Conservation (phyloP, 2,113 vertebrate species). For the Spilogale gracilis region DNA sequence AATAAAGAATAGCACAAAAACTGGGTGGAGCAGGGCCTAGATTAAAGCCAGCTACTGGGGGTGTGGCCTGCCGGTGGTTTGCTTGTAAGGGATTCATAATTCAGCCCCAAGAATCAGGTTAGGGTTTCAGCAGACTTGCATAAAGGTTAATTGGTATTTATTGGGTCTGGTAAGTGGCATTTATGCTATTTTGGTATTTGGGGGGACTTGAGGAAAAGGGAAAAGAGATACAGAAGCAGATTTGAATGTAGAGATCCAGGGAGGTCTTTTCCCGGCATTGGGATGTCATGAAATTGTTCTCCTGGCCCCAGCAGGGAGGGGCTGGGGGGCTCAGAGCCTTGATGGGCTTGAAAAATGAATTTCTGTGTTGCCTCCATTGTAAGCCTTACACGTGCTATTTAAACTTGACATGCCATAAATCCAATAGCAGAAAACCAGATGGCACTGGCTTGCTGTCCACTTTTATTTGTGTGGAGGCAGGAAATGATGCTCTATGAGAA, state of each 20-base stretch:
- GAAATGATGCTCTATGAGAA: conserved; percentile 53
- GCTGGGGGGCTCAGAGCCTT: conserved; percentile 38
- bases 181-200: conserved; percentile 80
- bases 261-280: conserved; percentile 47
- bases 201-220: conserved; percentile 42
- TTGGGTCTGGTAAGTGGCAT: conserved; percentile 61
- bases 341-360: conserved; percentile 82
- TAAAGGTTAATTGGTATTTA: conserved; percentile 87
- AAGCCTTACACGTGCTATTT: conserved; percentile 85
- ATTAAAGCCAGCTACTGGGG: not conserved
- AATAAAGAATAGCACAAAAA: conserved; percentile 60
- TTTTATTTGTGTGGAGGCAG: conserved; percentile 77
- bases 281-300: conserved; percentile 58
- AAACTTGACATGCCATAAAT: conserved; percentile 88
- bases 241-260: conserved; percentile 38
- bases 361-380: conserved; percentile 75
- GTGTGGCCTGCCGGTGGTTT: not conserved
- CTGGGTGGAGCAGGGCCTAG: conserved; percentile 52
- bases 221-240: conserved; percentile 41
- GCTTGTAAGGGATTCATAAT: conserved; percentile 86
- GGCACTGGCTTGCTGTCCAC: conserved; percentile 68
- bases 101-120: conserved; percentile 81
- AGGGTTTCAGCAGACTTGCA: conserved; percentile 77
- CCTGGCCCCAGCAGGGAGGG: not conserved
- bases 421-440: conserved; percentile 71